phyloP scores from a whole-genome alignment of 2,888 invertebrate species.

The Catocala fraxini region DNA sequence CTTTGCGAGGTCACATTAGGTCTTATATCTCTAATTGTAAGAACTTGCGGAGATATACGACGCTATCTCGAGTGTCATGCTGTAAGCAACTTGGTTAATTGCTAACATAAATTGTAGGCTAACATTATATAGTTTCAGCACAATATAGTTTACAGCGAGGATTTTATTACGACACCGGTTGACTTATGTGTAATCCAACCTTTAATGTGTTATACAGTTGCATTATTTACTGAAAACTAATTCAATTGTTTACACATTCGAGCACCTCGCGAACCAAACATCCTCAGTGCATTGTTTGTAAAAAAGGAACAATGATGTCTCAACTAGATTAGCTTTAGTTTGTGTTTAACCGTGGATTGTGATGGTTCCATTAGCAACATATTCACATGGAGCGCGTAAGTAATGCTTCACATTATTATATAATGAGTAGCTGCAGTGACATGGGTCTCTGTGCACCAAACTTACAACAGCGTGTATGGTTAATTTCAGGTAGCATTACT shows the following conservation, averaged over 20 bases:
- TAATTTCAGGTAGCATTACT: conserved; percentile 55
- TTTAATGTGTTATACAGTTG: too few relatives aligned
- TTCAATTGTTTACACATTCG: conserved; percentile 22
- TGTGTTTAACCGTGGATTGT: conserved; percentile 21
- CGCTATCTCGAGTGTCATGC: conserved; percentile 30
- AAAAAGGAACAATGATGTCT: conserved; percentile 21
- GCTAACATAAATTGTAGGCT: conserved; percentile 31
- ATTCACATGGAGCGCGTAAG: conserved; percentile 55
- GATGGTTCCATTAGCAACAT: conserved; percentile 32
- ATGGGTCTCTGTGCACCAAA: too few relatives aligned
- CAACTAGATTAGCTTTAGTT: neutral
- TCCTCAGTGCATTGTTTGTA: conserved; percentile 31
- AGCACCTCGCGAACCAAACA: conserved; percentile 24
- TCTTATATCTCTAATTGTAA: conserved; percentile 8
- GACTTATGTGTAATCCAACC: neutral
- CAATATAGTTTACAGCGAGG: conserved; percentile 16
- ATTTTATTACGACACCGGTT: conserved; percentile 16
- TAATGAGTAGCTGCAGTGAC: too few relatives aligned
- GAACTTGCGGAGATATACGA: conserved; percentile 14
- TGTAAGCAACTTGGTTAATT: conserved; percentile 32
- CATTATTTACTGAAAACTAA: conserved; percentile 8
- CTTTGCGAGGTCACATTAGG: neutral
- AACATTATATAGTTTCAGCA: conserved; percentile 21
- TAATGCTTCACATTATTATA: conserved; percentile 8
- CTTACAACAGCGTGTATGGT: neutral